Evolutionary conservation across 2,888 invertebrate genomes (phyloP), one percentile per base, ranked within the genome.

Genomic region (Dynastes maya): DNA sequence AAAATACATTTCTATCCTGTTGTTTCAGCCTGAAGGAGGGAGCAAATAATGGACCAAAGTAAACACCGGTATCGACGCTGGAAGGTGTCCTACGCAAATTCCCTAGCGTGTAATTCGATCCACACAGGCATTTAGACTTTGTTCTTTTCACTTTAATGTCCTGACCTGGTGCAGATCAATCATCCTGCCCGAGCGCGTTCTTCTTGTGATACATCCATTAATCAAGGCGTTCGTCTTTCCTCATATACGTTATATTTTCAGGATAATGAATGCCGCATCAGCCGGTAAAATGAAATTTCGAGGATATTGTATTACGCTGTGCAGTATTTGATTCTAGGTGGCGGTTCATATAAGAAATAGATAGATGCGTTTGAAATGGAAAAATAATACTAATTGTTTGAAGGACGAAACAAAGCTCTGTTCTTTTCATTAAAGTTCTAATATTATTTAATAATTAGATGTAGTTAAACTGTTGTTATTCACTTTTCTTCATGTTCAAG

Each of bases 151-250:
- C 76, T 76, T 76, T 76, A 76, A 64, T 76, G 65, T 51, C 65
- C 65, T 51, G 76, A 64, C 64, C 76, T 72, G 58, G 58, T 58
- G 40, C 64, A 76, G 76, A 78, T 78, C 78, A 78, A 78, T 78
- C 78, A 78, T 78, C 72, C 78, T 37, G 51, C 71, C 71, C 13
- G 61, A 22, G 22, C 68, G 63, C 71, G 71, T 72, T 70, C 55
- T 70, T 58, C 68, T 53, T 58, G 70, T 70, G 72, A 71, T 78
- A 78, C 64, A 72, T 63, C 63, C 78, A 78, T 78, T 78, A 78
- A 78, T 72, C 78, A 78, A 78, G 72, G 72, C 64, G 70, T 78
- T 77, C 72, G 63, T 78, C 70, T 63, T 72, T 78, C 49, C 71
- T 78, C 67, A 65, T 76, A 37, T 27, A 53, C 55, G 67, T 53